Percentiles rank a stretch among this genome's conserved stretches.
Conservation (phyloP, 2,113 vertebrate genomes). For the Syngnathus floridae region DNA sequence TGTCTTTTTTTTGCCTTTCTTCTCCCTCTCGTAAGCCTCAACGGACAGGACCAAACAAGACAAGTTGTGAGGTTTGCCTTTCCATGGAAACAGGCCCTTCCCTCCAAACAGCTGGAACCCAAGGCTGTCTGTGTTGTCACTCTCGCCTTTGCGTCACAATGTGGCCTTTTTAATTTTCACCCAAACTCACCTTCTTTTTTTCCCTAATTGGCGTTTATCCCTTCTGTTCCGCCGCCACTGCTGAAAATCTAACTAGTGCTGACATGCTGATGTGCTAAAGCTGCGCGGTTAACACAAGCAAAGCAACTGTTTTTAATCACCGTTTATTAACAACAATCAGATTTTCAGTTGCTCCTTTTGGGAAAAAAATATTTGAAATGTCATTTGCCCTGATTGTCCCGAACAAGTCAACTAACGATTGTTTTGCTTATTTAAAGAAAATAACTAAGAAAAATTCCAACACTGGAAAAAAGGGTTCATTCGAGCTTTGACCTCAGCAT, state of each 20-base stretch:
- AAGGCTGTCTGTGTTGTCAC: not conserved
- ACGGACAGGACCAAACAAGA: slow-evolving; percentile 64
- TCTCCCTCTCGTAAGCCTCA: slow-evolving; percentile 15
- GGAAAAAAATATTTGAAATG: not conserved
- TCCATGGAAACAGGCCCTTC: slow-evolving; percentile 39
- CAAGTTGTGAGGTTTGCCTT: slow-evolving; percentile 51
- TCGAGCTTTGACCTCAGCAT: slow-evolving; percentile 21
- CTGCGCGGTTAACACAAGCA: slow-evolving; percentile 16
- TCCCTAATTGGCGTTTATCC: not conserved
- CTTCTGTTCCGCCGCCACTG: slow-evolving; percentile 11
- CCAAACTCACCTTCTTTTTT: not conserved
- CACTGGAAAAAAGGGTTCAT: not conserved
- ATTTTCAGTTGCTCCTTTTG: not conserved
- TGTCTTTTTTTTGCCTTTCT: not conserved
- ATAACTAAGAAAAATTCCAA: not conserved
- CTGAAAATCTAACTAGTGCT: slow-evolving; percentile 17
- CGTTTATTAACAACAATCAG: no score
- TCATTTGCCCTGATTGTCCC: not conserved
- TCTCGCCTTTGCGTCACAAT: not conserved
- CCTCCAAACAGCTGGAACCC: slow-evolving; percentile 56
- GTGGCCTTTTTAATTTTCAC: slow-evolving; percentile 13
- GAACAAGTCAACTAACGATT: not conserved
- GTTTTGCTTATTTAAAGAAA: not conserved
- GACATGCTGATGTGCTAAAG: slow-evolving; percentile 21
- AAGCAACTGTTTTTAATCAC: no score